Base-by-base conservation (phyloP, 2,113 vertebrate genomes). In the Orthochromis indermauri region DNA sequence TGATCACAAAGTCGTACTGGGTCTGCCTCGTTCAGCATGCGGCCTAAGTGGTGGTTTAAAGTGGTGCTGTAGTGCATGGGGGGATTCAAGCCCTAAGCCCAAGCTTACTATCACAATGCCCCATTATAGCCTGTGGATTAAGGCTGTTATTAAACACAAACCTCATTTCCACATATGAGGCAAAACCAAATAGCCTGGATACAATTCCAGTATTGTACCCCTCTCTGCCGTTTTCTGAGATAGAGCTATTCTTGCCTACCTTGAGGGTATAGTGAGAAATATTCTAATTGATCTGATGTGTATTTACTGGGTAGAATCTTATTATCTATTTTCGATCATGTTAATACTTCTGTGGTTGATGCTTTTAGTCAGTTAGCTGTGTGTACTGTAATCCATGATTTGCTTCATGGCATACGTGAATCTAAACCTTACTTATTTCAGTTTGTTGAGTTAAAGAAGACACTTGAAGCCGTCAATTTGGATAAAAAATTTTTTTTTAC, bases 31-130 rank as follows among this genome's bases (percentile, higher is more conserved):
- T 31, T 49, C 26, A 51, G 73, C 17, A 8, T 55, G 28, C 16
- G 1, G 9, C 45, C 71, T 55, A 33, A 19, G 17, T 28, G 45
- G 37, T 14, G 63, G 33, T 16, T 80, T 51, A 45, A 59, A 81
- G 47, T 80, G 83, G 84, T 89, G 83, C 68, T 71, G 13, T 24
- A 51, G 81, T 84, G 80, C 79, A 47, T 53, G 33, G 76, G 40
- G 71, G 59, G 54, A 47, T 82, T 59, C 13, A 31, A 49, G 59
- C 78, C 42, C 76, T 94, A 95, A 94, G 73, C 92, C 86, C 5
- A 47, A 84, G 88, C 91, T 94, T 88, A 90, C 71, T 86, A 79
- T 82, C 86, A 95, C 94, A 94, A 92, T 95, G 87, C 47, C 47
- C 59, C 57, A 51, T 91, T 90, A 57, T 87, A 87, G 84, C 73